A percentile compares a stretch with the other conserved stretches of the same genome.
Conservation (phyloP, 2,888 invertebrate species). For the Limnephilus auricula region DNA sequence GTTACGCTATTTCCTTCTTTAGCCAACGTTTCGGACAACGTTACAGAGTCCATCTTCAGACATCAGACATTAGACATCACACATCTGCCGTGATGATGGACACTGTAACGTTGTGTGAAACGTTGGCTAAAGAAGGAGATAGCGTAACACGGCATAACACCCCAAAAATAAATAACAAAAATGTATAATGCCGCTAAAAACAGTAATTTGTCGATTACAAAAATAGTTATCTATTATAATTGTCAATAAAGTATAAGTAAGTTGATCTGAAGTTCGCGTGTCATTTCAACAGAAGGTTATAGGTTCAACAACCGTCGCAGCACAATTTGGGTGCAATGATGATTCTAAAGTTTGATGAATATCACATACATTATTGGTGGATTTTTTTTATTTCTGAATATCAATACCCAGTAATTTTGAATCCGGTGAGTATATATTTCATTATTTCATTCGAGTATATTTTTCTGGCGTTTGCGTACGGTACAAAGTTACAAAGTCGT, state of each 20-base stretch:
- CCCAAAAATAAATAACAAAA: no score
- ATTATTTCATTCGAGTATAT: background rate
- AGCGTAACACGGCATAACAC: no score
- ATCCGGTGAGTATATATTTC: background rate
- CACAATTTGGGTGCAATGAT: background rate
- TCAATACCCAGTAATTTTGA: background rate
- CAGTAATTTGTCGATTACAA: no score
- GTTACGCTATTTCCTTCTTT: no score
- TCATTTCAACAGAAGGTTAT: background rate
- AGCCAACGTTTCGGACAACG: no score
- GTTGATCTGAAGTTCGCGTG: background rate
- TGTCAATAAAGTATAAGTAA: background rate
- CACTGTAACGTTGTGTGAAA: no score
- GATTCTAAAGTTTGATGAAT: background rate
- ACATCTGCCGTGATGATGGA: no score
- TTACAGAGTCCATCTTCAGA: no score
- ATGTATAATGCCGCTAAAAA: no score
- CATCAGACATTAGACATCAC: no score
- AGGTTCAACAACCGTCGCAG: background rate
- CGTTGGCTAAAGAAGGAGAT: no score
- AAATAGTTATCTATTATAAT: background rate
- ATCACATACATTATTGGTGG: background rate
- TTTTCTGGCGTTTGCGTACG: background rate
- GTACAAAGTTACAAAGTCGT: background rate
- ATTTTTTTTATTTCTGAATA: background rate